Evolutionary conservation across 2,797 vertebrate genomes (phyloP), one percentile per base, ranked within the genome.

Genomic region (Lophius americanus): DNA sequence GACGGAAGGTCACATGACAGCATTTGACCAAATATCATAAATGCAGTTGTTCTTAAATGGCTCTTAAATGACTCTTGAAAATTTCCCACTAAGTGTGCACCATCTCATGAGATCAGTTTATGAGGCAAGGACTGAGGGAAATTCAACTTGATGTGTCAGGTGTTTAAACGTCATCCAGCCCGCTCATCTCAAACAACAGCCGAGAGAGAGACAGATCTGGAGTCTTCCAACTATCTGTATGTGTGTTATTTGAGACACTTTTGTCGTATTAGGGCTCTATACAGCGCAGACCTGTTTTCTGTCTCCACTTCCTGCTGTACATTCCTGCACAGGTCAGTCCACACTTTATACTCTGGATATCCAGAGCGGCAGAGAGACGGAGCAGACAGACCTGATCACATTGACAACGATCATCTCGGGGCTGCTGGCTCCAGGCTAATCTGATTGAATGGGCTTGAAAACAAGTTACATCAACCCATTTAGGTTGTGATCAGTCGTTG

Each of bases 391-490:
- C 35, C 38, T 2, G 56, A 83, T 85, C 78, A 72, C 78, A 86
- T 84, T 83, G 82, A 81, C 82, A 85, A 23, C 23, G 23, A 75
- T 86, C 73, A 83, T 91, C 88, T 88, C 75, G 85, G 72, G 70
- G 73, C 37, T 60, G 78, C 91, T 89, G 89, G 91, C 91, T 92
- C 90, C 90, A 88, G 85, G 72, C 77, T 89, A 92, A 94, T 93
- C 91, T 83, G 87, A 93, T 91, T 91, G 84, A 87, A 83, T 50
- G 70, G 81, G 71, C 76, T 86, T 78, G 78, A 89, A 85, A 90
- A 89, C 85, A 83, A 92, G 78, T 88, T 88, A 86, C 78, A 85
- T 82, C 86, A 88, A 87, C 89, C 75, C 73, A 90, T 89, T 92
- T 89, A 88, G 78, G 78, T 82, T 78, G 79, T 85, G 88, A 92